Evolutionary conservation across 2,797 vertebrate genomes (phyloP), one percentile per base, ranked within the genome.

Genomic region (Rallus crepitans): DNA sequence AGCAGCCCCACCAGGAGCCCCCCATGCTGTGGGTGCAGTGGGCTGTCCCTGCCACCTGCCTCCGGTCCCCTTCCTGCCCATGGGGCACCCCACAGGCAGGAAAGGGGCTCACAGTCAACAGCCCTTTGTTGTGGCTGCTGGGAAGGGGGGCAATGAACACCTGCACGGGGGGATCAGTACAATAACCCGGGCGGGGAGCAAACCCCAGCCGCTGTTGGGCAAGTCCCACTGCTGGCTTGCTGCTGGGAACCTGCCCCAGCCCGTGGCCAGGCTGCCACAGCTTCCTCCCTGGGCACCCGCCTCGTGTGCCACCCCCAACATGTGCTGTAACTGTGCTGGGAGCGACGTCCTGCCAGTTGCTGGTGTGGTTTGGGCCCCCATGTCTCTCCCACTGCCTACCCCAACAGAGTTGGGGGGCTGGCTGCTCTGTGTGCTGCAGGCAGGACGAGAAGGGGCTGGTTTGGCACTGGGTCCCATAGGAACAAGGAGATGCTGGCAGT

Each of bases 201-300:
- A 83, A 64, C 35, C 76, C n/a, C 63, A 56, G 89, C 56, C 53
- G 55, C 47, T 1, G 4, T 6, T 14, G 4, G 33, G 71, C 78
- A 35, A 65, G 64, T 65, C n/a, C 35, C 2, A 5, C 70, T 60
- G 57, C 57, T 64, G 76, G 21, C 40, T 91, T 45, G 28, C 53
- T 40, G 59, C 77, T 57, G 55, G 75, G 45, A 90, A 70, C 69
- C 37, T 66, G 39, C 39, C 72, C 27, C 81, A 55, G 50, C 65
- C 40, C 0, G 2, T 14, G 15, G 33, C 52, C 5, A 0, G 0
- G 0, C 40, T 80, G 73, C 66, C 5, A 2, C 7, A 9, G 30
- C 82, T 89, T 84, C 50, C 81, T 84, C 27, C 18, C 7, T 0
- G 1, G 2, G 1, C 3, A 2, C 60, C 68, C 5, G 5, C 55